These are phyloP conservation scores for Enteromius paludinosus DNA, from an alignment of 2,797 vertebrate genomes.

Conservation along the genomic window DNA sequence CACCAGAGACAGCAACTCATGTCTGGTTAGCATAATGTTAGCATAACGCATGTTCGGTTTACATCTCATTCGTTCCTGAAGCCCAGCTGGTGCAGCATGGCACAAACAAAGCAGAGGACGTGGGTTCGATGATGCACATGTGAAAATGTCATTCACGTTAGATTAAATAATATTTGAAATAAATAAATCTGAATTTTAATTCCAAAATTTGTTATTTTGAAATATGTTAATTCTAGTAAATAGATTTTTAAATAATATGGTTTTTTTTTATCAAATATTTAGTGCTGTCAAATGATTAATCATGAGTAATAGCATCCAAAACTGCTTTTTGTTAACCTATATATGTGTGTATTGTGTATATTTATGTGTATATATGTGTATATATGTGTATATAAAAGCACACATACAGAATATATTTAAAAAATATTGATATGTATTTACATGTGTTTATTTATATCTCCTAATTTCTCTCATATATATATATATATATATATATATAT, in stretches of 20 bases:
- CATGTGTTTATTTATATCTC: no score
- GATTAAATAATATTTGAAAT: not conserved
- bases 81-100: not conserved
- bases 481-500: no score
- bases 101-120: not conserved
- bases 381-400: no score
- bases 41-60: not conserved
- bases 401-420: no score
- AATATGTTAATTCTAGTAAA: not conserved
- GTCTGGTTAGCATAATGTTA: conserved; percentile 12
- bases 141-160: not conserved
- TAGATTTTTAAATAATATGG: no score
- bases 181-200: not conserved
- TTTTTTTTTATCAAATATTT: not conserved
- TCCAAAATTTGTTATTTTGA: not conserved
- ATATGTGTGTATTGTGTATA: no score
- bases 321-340: no score
- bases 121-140: not conserved
- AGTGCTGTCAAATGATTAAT: no score
- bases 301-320: no score
- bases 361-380: no score
- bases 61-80: conserved; percentile 9
- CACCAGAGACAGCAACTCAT: not conserved
- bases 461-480: no score
- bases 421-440: no score